Evolutionary conservation across 2,888 invertebrate genomes (phyloP).

Genomic region (Amphipyra tragopoginis): DNA sequence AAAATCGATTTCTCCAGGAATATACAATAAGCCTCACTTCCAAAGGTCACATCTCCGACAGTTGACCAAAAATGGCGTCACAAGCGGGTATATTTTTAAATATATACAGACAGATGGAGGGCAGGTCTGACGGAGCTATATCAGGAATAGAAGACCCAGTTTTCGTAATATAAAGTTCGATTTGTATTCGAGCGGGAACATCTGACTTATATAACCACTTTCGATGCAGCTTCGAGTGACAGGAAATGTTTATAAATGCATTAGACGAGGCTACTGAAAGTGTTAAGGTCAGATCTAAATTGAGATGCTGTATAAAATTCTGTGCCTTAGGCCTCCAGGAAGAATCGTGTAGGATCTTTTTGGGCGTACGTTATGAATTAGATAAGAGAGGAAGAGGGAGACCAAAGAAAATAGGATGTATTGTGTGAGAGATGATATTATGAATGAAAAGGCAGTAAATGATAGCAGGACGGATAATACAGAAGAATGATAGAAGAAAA

Average conservation of each 20-base stretch:
- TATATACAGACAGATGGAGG: constrained; percentile 34
- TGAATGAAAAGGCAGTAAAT: no score
- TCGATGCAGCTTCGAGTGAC: constrained; percentile 28
- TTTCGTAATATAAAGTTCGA: constrained; percentile 32
- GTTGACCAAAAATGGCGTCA: constrained; percentile 56
- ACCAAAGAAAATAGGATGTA: no score
- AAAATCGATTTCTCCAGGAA: constrained; percentile 57
- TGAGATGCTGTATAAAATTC: neutral
- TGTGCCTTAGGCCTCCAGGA: neutral
- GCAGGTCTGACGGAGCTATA: constrained; percentile 31
- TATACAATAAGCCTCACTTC: constrained; percentile 55
- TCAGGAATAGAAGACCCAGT: constrained; percentile 47
- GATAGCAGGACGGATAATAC: no score
- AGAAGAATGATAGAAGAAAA: no score
- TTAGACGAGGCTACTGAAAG: constrained; percentile 13
- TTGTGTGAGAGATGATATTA: no score
- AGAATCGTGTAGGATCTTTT: no score
- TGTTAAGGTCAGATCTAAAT: constrained; percentile 33
- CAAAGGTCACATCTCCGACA: constrained; percentile 58
- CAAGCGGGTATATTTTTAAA: constrained; percentile 50
- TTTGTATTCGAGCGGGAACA: constrained; percentile 16
- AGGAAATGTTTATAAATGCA: constrained; percentile 15
- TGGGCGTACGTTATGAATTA: no score
- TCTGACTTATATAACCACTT: constrained; percentile 12
- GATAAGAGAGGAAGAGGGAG: no score